Percentiles rank a stretch among this genome's conserved stretches.
phyloP scores from a whole-genome alignment of 2,113 vertebrate genomes.

The Theropithecus gelada region DNA sequence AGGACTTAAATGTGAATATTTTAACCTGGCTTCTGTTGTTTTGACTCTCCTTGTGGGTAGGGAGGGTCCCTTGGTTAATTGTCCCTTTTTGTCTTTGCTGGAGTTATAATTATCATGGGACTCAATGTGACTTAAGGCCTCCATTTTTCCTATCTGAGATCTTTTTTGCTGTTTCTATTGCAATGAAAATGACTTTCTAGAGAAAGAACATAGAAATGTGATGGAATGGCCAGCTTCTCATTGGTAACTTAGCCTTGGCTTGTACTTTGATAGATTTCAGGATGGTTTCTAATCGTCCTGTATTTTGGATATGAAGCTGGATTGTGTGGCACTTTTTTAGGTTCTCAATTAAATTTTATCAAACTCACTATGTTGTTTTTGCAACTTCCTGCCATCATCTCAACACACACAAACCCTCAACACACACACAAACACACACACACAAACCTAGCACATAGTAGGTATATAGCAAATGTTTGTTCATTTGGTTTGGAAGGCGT shows the following conservation, averaged over 20 bases:
- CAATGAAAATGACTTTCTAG: not conserved
- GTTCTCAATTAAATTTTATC: not conserved
- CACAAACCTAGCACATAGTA: not conserved
- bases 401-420: too few relatives aligned
- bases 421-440: too few relatives aligned
- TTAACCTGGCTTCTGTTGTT: not conserved
- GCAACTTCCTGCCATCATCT: not conserved
- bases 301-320: not conserved
- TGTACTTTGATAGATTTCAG: not conserved
- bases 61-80: not conserved
- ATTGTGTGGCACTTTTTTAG: not conserved
- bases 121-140: not conserved
- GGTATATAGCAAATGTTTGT: conserved; percentile 23
- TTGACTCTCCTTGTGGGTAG: not conserved
- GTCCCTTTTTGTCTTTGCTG: not conserved
- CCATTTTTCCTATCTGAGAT: not conserved
- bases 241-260: not conserved
- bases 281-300: not conserved
- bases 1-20: not conserved
- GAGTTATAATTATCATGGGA: not conserved
- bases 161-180: conserved; percentile 1
- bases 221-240: not conserved
- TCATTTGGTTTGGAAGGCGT: not conserved
- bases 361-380: not conserved
- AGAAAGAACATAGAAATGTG: not conserved